Base-by-base conservation (phyloP, 2,113 vertebrate species). In the Steatornis caripensis region DNA sequence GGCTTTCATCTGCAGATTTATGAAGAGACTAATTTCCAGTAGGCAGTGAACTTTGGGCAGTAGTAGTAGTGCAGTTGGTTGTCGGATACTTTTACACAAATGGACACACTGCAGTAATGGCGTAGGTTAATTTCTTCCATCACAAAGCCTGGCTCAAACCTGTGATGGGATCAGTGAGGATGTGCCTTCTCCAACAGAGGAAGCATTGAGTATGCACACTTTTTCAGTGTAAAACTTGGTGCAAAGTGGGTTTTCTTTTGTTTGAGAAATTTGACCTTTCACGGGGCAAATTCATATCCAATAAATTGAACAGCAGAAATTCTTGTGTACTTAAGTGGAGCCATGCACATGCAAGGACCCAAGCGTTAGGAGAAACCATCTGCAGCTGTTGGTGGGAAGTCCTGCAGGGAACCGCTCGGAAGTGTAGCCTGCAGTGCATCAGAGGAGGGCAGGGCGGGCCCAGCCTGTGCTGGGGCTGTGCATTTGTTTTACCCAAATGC, bases 261-360 rank as follows among this genome's bases (percentile, higher is more conserved):
- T 81, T 71, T 37, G 84, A 82, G 75, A 64, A 55, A 60, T 43
- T 43, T 71, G 21, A 46, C n/a, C 34, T 55, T 79, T 53, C 55
- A 20, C 51, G 58, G n/a, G 15, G 17, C 6, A 36, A 45, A 43
- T 64, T 36, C 61, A 55, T 32, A 22, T 79, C 12, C 30, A 43
- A 4, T 75, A 58, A 75, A 75, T 41, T 58, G 9, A 62, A 30
- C n/a, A 64, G 32, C 46, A 91, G 55, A 66, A 87, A 32, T 32
- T 49, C 13, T 11, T 21, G 16, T 21, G 29, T 80, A 22, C 16
- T 2, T 79, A 39, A 15, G 36, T 3, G 23, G 77, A 58, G 43
- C 21, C 57, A 79, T 21, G 15, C 2, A 0, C 2, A 0, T 20
- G 37, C 3, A 15, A 24, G 37, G 75, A 6, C 11, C 12, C 15